Evolutionary conservation across 2,797 vertebrate genomes (phyloP), one percentile per base, ranked within the genome.

Genomic region (Periparus ater): DNA sequence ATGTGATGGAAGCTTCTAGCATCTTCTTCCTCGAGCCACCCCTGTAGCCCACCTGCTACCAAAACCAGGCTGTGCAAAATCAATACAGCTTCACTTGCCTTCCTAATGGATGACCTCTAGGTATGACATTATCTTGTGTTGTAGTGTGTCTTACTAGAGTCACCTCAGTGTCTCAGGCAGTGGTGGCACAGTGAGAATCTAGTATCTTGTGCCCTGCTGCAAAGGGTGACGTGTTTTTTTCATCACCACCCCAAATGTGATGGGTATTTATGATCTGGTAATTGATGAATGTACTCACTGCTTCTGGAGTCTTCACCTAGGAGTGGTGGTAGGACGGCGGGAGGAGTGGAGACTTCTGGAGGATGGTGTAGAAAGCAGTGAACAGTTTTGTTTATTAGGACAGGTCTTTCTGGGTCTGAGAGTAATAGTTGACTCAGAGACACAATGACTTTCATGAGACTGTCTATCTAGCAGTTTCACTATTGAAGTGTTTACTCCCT

Each of bases 151-250:
- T 22, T 29, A 17, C 7, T 20, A 11, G 25, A 40, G 13, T 66
- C 42, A 38, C 13, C 3, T 16, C 1, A 0, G 13, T 34, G 15
- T 81, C 48, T 71, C 3, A 3, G 36, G 17, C 19, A 9, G 5
- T 36, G 22, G 20, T 47, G 19, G 22, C n/a, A 36, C 0, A 0
- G 27, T 65, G 17, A 57, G 42, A 71, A 57, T 70, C 12, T 13
- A 50, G 11, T 8, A 30, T 22, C 30, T 30, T 58, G 15, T 47
- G 17, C 17, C 6, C 6, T 70, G 27, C 30, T 73, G 36, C 55
- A 51, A n/a, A 15, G 42, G 9, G 30, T 13, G 32, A 1, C 0
- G 0, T 60, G 10, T 9, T 57, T 68, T 72, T 61, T 30, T 53
- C 51, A 16, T 19, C 2, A 5, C 8, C 5, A 5, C 3, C 25